These are phyloP conservation scores for Xanthostigma xanthostigma DNA, from an alignment of 2,888 invertebrate genomes.

Conservation along the genomic window DNA sequence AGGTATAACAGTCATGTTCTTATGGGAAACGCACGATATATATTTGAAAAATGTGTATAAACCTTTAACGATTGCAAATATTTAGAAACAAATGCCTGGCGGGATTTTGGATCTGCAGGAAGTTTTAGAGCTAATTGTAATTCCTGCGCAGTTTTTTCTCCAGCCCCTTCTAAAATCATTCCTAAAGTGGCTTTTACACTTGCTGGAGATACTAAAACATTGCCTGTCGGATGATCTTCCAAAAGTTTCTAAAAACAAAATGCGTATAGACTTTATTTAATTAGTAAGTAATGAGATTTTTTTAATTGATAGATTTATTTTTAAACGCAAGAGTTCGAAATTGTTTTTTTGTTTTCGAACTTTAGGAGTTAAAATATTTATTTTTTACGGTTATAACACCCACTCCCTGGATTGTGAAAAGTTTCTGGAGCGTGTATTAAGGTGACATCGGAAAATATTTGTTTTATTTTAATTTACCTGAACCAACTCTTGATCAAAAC, in stretches of 20 bases:
- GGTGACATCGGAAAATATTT: not conserved
- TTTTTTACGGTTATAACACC: too few species aligned
- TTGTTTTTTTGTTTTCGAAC: too few species aligned
- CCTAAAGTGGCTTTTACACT: slow-evolving; percentile 47
- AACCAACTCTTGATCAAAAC: slow-evolving; percentile 25
- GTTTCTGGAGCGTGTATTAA: not conserved
- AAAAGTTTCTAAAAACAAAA: slow-evolving; percentile 11
- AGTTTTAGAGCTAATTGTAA: slow-evolving; percentile 40
- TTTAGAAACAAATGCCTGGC: slow-evolving; percentile 12
- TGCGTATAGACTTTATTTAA: too few species aligned
- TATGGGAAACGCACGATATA: too few species aligned
- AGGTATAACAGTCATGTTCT: too few species aligned
- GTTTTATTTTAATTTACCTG: slow-evolving; percentile 15
- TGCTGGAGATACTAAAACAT: slow-evolving; percentile 50
- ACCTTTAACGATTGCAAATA: slow-evolving; percentile 13
- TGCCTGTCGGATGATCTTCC: slow-evolving; percentile 26
- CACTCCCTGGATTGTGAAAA: too few species aligned
- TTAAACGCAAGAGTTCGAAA: too few species aligned
- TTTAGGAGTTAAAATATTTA: too few species aligned
- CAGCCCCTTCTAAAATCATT: slow-evolving; percentile 46
- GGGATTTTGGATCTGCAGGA: slow-evolving; percentile 23
- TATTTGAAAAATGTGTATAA: slow-evolving; percentile 6
- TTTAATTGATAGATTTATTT: too few species aligned
- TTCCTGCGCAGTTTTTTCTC: slow-evolving; percentile 39
- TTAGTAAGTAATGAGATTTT: too few species aligned